Percentiles rank a stretch among this genome's conserved stretches.
Evolutionary conservation across 2,113 vertebrate species (phyloP).

Genomic region (Rhinolophus sinicus): DNA sequence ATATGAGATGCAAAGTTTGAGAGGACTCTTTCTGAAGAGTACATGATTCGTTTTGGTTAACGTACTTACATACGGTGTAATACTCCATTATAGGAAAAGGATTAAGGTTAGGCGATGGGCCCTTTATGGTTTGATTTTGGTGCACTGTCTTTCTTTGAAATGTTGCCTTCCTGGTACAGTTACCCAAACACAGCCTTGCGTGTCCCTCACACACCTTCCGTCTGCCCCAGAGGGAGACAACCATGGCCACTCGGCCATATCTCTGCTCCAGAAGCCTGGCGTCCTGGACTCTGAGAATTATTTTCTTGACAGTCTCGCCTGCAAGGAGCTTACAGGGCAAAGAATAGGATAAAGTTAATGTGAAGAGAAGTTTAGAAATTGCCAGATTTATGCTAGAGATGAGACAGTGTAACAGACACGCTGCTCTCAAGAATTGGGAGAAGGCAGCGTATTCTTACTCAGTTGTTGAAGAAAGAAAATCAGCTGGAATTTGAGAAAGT

Average conservation of each 20-base stretch:
- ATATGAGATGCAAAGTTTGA: neutral
- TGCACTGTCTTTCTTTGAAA: neutral
- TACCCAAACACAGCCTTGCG: accelerated
- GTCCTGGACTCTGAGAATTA: neutral
- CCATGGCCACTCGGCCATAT: accelerated
- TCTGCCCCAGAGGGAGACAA: neutral
- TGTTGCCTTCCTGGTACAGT: neutral
- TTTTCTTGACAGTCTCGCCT: neutral
- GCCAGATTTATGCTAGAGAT: neutral
- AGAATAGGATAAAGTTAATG: neutral
- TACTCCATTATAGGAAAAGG: neutral
- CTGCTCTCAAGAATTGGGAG: neutral
- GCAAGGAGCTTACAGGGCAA: neutral
- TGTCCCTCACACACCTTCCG: accelerated
- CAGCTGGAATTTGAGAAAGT: neutral
- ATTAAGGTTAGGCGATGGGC: neutral
- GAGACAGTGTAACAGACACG: neutral
- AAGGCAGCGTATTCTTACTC: neutral
- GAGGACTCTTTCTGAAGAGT: neutral
- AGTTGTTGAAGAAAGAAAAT: neutral
- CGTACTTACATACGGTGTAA: accelerated
- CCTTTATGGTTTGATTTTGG: neutral
- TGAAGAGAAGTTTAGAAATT: neutral
- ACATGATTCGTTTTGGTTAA: neutral
- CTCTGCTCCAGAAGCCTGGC: neutral